Conservation (phyloP, 2,888 invertebrate genomes). For the Elegia similella region DNA sequence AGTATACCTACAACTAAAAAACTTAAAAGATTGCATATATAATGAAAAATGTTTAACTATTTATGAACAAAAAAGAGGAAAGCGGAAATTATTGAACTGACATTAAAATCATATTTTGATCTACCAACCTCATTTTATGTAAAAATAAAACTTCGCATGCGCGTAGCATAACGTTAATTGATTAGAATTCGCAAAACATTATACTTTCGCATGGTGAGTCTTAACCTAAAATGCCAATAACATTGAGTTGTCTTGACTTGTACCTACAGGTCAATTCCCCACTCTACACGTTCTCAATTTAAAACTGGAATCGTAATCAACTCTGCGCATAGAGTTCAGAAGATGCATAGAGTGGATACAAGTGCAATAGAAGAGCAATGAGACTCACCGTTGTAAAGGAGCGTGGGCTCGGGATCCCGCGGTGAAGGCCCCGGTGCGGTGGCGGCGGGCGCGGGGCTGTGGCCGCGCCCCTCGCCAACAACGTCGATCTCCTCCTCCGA, state of each 20-base stretch:
- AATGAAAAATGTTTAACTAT: no score
- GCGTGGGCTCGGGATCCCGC: constrained; percentile 85
- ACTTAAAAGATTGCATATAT: no score
- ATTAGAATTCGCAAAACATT: constrained; percentile 55
- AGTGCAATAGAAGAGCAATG: constrained; percentile 21
- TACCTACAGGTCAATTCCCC: neutral
- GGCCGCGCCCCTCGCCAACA: constrained; percentile 88
- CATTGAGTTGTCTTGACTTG: constrained; percentile 16
- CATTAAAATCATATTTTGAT: neutral
- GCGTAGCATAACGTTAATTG: constrained; percentile 39
- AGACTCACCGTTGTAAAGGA: constrained; percentile 88
- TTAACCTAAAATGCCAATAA: constrained; percentile 3
- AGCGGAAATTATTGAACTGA: no score
- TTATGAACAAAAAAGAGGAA: no score
- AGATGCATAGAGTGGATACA: neutral
- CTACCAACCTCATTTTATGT: constrained; percentile 11
- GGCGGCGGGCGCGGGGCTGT: constrained; percentile 77
- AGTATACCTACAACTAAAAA: no score
- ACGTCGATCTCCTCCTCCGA: constrained; percentile 92
- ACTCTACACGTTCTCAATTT: neutral
- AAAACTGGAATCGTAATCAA: neutral
- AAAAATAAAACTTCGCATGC: constrained; percentile 46
- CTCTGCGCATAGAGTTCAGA: no score
- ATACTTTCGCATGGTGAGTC: constrained; percentile 46
- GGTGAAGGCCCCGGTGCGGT: constrained; percentile 87